These are phyloP conservation scores for Heliconius erato DNA, from an alignment of 2,888 invertebrate genomes.

Conservation along the genomic window DNA sequence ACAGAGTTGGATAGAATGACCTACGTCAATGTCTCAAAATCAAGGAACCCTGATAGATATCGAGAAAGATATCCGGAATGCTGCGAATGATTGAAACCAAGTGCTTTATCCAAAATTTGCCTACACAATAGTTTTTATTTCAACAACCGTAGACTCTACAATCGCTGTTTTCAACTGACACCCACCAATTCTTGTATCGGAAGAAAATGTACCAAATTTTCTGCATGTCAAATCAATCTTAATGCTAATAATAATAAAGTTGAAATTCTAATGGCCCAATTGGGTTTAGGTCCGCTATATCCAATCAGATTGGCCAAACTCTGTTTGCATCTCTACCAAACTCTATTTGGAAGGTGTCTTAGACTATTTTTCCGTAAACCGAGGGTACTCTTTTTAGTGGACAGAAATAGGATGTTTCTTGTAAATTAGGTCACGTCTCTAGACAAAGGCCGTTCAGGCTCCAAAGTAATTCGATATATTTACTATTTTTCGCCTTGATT, in stretches of 20 bases:
- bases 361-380: slow-evolving; percentile 57
- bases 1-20: slow-evolving; percentile 49
- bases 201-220: slow-evolving; percentile 55
- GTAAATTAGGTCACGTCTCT: slow-evolving; percentile 79
- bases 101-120: slow-evolving; percentile 59
- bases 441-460: slow-evolving; percentile 65
- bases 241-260: slow-evolving; percentile 53
- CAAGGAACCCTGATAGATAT: slow-evolving; percentile 60
- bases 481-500: slow-evolving; percentile 53
- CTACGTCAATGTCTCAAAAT: slow-evolving; percentile 63
- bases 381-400: slow-evolving; percentile 51
- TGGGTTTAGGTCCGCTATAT: slow-evolving; percentile 52
- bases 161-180: slow-evolving; percentile 42
- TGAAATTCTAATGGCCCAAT: slow-evolving; percentile 50
- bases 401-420: slow-evolving; percentile 73
- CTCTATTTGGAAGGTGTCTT: slow-evolving; percentile 57
- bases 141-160: slow-evolving; percentile 47
- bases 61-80: slow-evolving; percentile 62
- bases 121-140: slow-evolving; percentile 36
- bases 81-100: slow-evolving; percentile 72
- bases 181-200: slow-evolving; percentile 39
- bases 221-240: slow-evolving; percentile 51
- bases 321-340: slow-evolving; percentile 56
- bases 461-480: slow-evolving; percentile 67
- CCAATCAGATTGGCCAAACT: slow-evolving; percentile 60